Conservation (phyloP, 2,113 vertebrate genomes). For the Leptosomus discolor region DNA sequence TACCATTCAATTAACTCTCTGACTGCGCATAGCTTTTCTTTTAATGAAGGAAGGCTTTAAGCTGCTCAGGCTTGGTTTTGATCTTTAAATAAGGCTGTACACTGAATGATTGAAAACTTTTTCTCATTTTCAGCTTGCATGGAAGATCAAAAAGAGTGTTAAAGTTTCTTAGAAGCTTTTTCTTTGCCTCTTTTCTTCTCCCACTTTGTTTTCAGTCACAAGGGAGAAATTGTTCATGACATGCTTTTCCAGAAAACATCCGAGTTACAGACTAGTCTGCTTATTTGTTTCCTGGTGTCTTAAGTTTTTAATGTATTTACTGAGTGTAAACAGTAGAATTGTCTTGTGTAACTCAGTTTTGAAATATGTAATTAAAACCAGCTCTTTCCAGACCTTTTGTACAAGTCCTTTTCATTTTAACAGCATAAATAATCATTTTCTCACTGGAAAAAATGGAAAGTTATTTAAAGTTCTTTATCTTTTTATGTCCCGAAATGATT, state of each 20-base stretch:
- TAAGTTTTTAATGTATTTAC: conserved; percentile 24
- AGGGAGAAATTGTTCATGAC: neutral
- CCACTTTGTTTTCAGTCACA: neutral
- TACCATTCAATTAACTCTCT: neutral
- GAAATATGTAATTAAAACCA: conserved; percentile 32
- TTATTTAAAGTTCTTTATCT: conserved; percentile 22
- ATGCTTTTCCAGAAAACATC: conserved; percentile 7
- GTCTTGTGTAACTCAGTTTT: conserved; percentile 15
- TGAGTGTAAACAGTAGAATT: neutral
- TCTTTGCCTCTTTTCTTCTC: neutral
- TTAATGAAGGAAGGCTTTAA: conserved; percentile 15
- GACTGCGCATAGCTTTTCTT: neutral
- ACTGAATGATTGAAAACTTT: neutral
- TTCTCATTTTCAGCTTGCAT: conserved; percentile 3
- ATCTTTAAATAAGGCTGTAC: conserved; percentile 4
- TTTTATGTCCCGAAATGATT: conserved; percentile 36
- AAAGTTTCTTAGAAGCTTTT: conserved; percentile 20
- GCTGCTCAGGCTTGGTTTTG: conserved; percentile 2
- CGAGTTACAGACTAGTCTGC: neutral
- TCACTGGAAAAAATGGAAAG: neutral
- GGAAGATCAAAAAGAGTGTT: conserved; percentile 31
- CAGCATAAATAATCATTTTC: neutral
- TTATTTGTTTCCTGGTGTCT: neutral
- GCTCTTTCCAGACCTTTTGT: neutral
- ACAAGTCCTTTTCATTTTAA: conserved; percentile 5